Conservation (phyloP, 2,797 vertebrate species). For the Spinibarbus caldwelli region DNA sequence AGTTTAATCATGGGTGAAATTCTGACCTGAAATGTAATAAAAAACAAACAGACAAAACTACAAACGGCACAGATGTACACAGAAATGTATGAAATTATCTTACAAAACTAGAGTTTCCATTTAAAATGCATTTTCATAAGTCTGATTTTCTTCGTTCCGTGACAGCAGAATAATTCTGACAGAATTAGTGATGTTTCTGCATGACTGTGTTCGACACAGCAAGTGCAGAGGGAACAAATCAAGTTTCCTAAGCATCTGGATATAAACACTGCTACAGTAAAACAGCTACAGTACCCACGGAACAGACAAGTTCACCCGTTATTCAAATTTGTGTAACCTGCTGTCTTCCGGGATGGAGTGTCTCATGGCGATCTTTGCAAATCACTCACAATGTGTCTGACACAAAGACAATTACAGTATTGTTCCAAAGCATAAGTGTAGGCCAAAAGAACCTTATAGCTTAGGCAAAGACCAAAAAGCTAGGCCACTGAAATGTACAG, state of each 20-base stretch:
- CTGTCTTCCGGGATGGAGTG: too few species aligned
- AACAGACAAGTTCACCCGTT: neutral
- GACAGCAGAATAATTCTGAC: neutral
- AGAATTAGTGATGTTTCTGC: neutral
- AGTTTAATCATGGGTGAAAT: constrained; percentile 12
- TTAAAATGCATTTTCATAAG: neutral
- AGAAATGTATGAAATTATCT: neutral
- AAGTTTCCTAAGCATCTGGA: neutral
- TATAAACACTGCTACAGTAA: neutral
- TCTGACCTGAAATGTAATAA: constrained; percentile 9
- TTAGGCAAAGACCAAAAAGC: neutral
- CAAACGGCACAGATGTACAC: neutral
- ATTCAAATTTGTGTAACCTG: neutral
- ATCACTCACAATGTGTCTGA: neutral
- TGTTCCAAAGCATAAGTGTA: neutral
- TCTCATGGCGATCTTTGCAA: neutral
- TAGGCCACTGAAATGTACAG: neutral
- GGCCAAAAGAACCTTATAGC: neutral
- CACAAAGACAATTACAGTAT: neutral
- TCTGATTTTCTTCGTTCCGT: neutral
- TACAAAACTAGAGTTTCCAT: constrained; percentile 23
- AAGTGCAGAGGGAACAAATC: neutral
- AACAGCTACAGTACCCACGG: neutral
- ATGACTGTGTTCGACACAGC: neutral
- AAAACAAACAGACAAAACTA: neutral